phyloP scores from a whole-genome alignment of 2,113 vertebrate species.

The Neogobius melanostomus region DNA sequence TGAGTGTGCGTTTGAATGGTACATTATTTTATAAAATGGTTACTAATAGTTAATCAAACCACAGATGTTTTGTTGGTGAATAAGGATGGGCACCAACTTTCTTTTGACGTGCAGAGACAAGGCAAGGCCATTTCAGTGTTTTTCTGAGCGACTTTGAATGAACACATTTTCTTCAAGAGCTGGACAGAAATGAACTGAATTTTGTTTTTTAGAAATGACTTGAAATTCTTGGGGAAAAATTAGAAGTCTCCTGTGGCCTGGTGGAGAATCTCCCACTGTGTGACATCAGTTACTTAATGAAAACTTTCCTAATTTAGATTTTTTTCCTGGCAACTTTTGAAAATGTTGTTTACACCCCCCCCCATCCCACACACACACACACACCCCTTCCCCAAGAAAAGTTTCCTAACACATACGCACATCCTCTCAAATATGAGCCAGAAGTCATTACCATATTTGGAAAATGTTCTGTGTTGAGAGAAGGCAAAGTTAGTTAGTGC shows the following conservation, averaged over 20 bases:
- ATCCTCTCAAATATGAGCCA: slow-evolving; percentile 6
- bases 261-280: neutral
- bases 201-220: too few species aligned
- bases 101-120: too few species aligned
- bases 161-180: too few species aligned
- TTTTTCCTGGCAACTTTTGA: neutral
- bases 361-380: neutral
- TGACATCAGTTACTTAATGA: neutral
- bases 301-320: slow-evolving; percentile 4
- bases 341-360: neutral
- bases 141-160: too few species aligned
- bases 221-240: neutral
- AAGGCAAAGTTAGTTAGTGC: slow-evolving; percentile 9
- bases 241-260: too few species aligned
- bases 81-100: too few species aligned
- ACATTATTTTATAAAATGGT: too few species aligned
- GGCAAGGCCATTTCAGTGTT: too few species aligned
- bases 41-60: too few species aligned
- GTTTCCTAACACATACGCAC: neutral
- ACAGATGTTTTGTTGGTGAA: too few species aligned
- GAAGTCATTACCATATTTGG: slow-evolving; percentile 7
- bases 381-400: neutral
- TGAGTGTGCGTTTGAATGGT: neutral
- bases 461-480: slow-evolving; percentile 5
- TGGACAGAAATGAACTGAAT: too few species aligned